A percentile compares a stretch with the other conserved stretches of the same genome.
phyloP scores from a whole-genome alignment of 1,140 invertebrate species.

The Lepidurus packardi region DNA sequence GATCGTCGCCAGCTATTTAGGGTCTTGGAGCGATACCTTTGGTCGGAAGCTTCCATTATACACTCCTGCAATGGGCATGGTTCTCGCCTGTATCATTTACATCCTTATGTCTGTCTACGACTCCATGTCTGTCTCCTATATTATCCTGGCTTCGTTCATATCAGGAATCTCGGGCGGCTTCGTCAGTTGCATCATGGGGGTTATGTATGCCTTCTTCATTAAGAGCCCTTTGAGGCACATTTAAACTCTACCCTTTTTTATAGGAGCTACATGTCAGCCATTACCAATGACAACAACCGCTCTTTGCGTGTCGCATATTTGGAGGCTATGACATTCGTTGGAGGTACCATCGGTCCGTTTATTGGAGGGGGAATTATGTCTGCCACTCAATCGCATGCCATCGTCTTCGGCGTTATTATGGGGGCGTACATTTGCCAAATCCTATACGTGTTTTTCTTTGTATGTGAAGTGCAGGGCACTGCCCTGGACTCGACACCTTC shows the following conservation, averaged over 20 bases:
- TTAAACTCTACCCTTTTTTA: slow-evolving; percentile 33
- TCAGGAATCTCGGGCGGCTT: slow-evolving; percentile 48
- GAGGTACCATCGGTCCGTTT: slow-evolving; percentile 47
- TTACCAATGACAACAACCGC: slow-evolving; percentile 41
- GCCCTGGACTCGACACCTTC: slow-evolving; percentile 31
- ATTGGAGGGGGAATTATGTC: slow-evolving; percentile 45
- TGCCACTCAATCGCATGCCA: slow-evolving; percentile 41
- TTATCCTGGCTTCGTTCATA: slow-evolving; percentile 45
- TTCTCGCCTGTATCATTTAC: slow-evolving; percentile 43
- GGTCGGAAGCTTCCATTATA: slow-evolving; percentile 48
- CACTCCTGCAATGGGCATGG: slow-evolving; percentile 46
- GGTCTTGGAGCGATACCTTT: slow-evolving; percentile 46
- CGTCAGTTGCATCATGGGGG: slow-evolving; percentile 45
- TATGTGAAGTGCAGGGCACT: slow-evolving; percentile 38
- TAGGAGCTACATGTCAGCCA: slow-evolving; percentile 48
- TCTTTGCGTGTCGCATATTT: slow-evolving; percentile 47
- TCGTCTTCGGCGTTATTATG: slow-evolving; percentile 43
- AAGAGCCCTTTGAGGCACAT: not conserved
- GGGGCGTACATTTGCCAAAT: slow-evolving; percentile 41
- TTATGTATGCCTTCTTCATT: not conserved
- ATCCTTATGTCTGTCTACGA: slow-evolving; percentile 44
- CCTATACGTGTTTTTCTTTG: slow-evolving; percentile 44
- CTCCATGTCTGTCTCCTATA: slow-evolving; percentile 40
- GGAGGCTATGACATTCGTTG: slow-evolving; percentile 50
- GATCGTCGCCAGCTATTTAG: slow-evolving; percentile 44